Evolutionary conservation across 2,888 invertebrate genomes (phyloP).

Genomic region (Tenthredo notha): DNA sequence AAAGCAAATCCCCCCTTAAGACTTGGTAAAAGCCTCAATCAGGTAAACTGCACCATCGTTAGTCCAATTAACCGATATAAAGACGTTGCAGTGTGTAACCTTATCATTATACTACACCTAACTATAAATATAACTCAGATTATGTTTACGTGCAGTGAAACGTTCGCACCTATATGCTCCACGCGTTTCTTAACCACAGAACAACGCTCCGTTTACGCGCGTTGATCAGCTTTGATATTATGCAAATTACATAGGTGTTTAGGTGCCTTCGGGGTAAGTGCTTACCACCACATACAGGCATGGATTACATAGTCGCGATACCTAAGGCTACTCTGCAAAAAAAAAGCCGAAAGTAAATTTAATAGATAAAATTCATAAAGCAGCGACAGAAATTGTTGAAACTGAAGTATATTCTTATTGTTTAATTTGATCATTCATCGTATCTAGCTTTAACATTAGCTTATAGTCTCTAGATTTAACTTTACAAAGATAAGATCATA

Average conservation of each 20-base stretch:
- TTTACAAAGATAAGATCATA: too few species aligned
- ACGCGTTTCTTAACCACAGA: slow-evolving; percentile 32
- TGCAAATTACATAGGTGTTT: slow-evolving; percentile 38
- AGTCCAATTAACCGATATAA: slow-evolving; percentile 23
- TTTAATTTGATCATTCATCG: too few species aligned
- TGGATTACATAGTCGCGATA: too few species aligned
- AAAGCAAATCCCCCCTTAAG: too few species aligned
- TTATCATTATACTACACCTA: background rate
- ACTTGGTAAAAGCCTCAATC: background rate
- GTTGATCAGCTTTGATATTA: slow-evolving; percentile 44
- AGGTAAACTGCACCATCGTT: slow-evolving; percentile 1
- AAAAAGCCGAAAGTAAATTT: too few species aligned
- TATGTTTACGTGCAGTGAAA: slow-evolving; percentile 44
- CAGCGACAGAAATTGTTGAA: too few species aligned
- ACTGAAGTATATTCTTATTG: too few species aligned
- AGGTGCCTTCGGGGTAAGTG: slow-evolving; percentile 3
- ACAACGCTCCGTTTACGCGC: slow-evolving; percentile 7
- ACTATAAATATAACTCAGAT: slow-evolving; percentile 25
- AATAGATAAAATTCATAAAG: too few species aligned
- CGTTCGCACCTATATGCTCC: background rate
- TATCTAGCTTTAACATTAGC: too few species aligned
- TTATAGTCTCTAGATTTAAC: too few species aligned
- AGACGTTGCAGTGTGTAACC: slow-evolving; percentile 6
- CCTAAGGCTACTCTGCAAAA: too few species aligned
- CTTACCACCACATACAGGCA: background rate